Evolutionary conservation across 35 echinoderm and acorn worm genomes (phyloP).

Genomic region (Amphiura filiformis): DNA sequence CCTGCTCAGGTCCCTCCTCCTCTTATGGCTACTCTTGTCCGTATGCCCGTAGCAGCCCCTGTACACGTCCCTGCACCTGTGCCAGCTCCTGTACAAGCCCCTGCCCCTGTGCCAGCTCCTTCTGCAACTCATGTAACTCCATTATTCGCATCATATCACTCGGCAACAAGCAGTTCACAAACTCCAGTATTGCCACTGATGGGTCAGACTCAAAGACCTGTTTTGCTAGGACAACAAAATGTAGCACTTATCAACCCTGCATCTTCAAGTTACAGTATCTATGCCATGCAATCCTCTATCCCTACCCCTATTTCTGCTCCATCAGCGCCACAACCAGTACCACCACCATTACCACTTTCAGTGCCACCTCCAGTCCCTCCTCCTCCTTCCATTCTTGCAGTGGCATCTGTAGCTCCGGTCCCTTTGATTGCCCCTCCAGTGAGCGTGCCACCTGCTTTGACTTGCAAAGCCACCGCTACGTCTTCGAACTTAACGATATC

Average conservation of each 20-base stretch:
- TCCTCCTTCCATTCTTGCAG: background rate
- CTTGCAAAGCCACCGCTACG: background rate
- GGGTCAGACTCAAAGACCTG: too few relatives aligned
- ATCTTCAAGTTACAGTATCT: too few relatives aligned
- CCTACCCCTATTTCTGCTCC: background rate
- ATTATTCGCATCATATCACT: too few relatives aligned
- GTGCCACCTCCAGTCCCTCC: background rate
- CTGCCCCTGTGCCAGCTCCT: background rate
- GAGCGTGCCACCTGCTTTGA: background rate
- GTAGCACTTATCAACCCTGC: too few relatives aligned
- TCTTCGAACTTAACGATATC: background rate
- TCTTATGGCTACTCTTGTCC: background rate
- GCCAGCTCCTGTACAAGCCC: background rate
- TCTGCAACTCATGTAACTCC: too few relatives aligned
- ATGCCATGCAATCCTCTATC: too few relatives aligned
- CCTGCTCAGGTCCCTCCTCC: background rate
- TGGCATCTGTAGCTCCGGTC: background rate
- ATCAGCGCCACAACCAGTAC: too few relatives aligned
- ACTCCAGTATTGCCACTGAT: too few relatives aligned
- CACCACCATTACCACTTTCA: background rate
- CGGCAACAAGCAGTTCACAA: too few relatives aligned
- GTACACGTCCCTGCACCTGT: background rate
- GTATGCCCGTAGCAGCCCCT: background rate
- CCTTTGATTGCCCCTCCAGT: background rate
- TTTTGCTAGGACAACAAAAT: too few relatives aligned